These are phyloP conservation scores for Operophtera brumata DNA, from an alignment of 2,888 invertebrate species.

Conservation along the genomic window DNA sequence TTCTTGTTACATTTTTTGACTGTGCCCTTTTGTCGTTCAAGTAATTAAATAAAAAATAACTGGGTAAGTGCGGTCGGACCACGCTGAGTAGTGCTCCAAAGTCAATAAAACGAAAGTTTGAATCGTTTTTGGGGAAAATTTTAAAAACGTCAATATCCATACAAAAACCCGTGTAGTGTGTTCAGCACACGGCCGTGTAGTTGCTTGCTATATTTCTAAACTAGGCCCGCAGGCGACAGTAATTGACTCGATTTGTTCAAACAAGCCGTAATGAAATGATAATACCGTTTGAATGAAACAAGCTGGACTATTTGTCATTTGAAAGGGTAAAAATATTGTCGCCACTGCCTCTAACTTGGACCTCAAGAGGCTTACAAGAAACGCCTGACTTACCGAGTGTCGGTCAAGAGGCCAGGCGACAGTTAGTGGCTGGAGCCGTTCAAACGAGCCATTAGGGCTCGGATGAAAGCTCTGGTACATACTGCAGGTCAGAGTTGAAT, in stretches of 20 bases:
- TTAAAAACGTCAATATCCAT: no score
- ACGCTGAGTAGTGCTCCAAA: no score
- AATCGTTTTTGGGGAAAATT: no score
- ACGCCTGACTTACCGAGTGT: constrained; percentile 34
- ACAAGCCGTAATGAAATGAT: no score
- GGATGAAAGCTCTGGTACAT: neutral
- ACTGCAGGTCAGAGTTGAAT: neutral
- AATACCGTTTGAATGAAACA: neutral
- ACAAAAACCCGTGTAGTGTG: no score
- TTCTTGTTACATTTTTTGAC: no score
- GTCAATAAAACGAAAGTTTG: no score
- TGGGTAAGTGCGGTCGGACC: no score
- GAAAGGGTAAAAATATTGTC: neutral
- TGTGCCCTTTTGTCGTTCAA: no score
- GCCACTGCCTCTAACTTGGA: neutral
- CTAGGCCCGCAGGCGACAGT: neutral
- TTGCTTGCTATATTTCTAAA: no score
- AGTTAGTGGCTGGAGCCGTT: constrained; percentile 34
- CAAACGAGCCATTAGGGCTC: constrained; percentile 17
- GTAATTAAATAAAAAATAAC: no score
- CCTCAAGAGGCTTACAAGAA: constrained; percentile 12
- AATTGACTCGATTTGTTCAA: neutral
- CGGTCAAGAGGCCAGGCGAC: constrained; percentile 51
- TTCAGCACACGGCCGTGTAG: no score
- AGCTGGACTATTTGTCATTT: neutral